Percentiles rank a stretch among this genome's conserved stretches.
These are phyloP conservation scores for Scatophagus argus DNA, from an alignment of 2,113 vertebrate species.

Conservation along the genomic window DNA sequence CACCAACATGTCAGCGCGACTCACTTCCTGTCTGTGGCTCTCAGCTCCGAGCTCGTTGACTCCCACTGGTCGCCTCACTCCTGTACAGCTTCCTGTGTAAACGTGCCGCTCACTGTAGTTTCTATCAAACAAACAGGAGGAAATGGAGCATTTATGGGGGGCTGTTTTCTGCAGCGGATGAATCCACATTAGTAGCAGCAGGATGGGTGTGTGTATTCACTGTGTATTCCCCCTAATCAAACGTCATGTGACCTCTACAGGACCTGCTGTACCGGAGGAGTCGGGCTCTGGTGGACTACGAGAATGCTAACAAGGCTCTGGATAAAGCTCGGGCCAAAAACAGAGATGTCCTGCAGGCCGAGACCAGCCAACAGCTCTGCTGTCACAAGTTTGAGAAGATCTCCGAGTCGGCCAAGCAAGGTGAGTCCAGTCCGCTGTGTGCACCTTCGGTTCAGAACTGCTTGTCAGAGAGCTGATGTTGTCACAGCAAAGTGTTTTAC, in stretches of 20 bases:
- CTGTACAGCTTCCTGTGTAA: no score
- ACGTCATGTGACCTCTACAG: constrained; percentile 69
- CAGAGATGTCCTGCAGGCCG: constrained; percentile 97
- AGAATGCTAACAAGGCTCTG: constrained; percentile 98
- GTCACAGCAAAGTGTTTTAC: no score
- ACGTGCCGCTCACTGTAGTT: no score
- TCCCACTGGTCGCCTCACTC: no score
- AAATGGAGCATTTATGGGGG: no score
- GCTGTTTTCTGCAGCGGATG: background rate
- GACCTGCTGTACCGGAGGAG: constrained; percentile 97
- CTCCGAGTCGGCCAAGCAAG: constrained; percentile 98
- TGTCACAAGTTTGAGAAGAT: constrained; percentile 99
- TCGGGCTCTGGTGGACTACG: constrained; percentile 96
- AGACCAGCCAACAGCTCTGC: constrained; percentile 96
- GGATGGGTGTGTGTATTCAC: no score
- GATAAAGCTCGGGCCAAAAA: constrained; percentile 98
- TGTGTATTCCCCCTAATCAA: no score
- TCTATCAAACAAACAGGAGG: background rate
- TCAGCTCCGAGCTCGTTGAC: background rate
- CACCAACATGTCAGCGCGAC: background rate
- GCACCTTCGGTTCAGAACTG: no score
- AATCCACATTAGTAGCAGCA: background rate
- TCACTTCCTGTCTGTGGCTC: background rate
- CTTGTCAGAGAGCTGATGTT: no score
- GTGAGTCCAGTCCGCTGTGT: constrained; percentile 70